Percentiles rank a stretch among this genome's conserved stretches.
These are phyloP conservation scores for Pipistrellus pipistrellus DNA, from an alignment of 2,797 vertebrate genomes.

Conservation along the genomic window DNA sequence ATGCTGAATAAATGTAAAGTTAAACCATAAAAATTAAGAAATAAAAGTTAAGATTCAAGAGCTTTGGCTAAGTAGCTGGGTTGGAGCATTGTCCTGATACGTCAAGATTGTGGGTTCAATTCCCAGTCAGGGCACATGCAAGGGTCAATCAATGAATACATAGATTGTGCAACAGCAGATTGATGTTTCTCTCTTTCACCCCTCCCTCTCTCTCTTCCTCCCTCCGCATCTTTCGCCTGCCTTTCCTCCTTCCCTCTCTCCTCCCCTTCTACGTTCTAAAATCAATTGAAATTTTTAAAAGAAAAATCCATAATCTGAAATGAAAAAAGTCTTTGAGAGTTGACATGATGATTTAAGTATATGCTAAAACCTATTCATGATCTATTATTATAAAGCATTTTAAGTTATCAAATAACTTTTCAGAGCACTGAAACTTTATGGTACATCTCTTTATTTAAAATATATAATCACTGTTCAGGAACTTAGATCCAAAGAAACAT, in stretches of 20 bases:
- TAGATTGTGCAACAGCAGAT: background rate
- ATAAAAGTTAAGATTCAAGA: slow-evolving; percentile 54
- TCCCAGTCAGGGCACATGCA: background rate
- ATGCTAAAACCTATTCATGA: background rate
- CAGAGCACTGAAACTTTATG: background rate
- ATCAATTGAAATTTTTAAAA: background rate
- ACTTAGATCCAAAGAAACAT: background rate
- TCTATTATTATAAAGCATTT: background rate
- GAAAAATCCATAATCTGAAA: slow-evolving; percentile 34
- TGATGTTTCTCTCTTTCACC: background rate
- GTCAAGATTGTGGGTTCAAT: background rate
- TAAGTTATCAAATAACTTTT: background rate
- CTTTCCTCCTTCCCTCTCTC: background rate
- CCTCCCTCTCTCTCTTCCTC: background rate
- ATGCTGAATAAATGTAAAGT: slow-evolving; percentile 18
- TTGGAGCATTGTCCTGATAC: background rate
- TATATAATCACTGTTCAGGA: background rate
- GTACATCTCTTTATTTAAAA: background rate
- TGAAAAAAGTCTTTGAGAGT: slow-evolving; percentile 27
- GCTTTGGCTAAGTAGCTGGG: background rate
- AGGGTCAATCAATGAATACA: background rate
- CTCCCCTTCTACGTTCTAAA: background rate
- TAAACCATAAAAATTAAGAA: slow-evolving; percentile 12
- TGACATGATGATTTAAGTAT: background rate
- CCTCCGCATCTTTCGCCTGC: background rate